Evolutionary conservation across 2,797 vertebrate genomes (phyloP).

Genomic region (Pseudocheirus occidentalis): DNA sequence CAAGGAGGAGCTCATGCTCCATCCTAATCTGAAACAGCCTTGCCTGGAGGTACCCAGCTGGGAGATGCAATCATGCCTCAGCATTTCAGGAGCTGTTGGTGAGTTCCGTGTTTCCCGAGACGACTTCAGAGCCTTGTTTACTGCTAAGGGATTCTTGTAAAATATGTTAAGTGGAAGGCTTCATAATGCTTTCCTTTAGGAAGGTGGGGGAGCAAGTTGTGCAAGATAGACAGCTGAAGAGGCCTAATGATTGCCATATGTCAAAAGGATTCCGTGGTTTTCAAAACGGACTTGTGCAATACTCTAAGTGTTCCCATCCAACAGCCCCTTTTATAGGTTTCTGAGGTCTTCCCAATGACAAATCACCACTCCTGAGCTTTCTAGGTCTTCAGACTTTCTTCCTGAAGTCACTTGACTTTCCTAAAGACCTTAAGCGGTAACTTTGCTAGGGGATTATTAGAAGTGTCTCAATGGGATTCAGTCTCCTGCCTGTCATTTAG

Average conservation of each 20-base stretch:
- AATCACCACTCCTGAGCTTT: conserved; percentile 78
- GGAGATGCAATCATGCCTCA: conserved; percentile 76
- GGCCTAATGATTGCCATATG: conserved; percentile 87
- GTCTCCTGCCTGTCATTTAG: background rate
- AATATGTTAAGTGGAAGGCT: conserved; percentile 77
- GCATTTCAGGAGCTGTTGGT: conserved; percentile 72
- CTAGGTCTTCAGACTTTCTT: conserved; percentile 71
- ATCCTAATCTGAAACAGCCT: conserved; percentile 83
- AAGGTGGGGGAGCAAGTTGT: conserved; percentile 75
- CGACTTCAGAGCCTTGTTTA: conserved; percentile 79
- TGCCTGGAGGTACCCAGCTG: conserved; percentile 77
- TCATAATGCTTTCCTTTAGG: conserved; percentile 78
- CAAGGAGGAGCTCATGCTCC: conserved; percentile 73
- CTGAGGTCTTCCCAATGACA: conserved; percentile 81
- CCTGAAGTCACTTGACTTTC: conserved; percentile 58
- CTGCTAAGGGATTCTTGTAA: conserved; percentile 83
- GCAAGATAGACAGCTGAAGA: conserved; percentile 82
- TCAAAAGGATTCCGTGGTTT: conserved; percentile 79
- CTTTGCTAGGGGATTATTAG: conserved; percentile 34
- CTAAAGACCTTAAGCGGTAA: conserved; percentile 33
- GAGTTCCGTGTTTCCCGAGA: conserved; percentile 76
- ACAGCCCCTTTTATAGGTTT: conserved; percentile 78
- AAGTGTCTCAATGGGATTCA: conserved; percentile 32
- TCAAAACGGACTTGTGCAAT: conserved; percentile 79
- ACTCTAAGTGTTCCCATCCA: conserved; percentile 81